Evolutionary conservation across 2,113 vertebrate genomes (phyloP).

Genomic region (Oreochromis niloticus): DNA sequence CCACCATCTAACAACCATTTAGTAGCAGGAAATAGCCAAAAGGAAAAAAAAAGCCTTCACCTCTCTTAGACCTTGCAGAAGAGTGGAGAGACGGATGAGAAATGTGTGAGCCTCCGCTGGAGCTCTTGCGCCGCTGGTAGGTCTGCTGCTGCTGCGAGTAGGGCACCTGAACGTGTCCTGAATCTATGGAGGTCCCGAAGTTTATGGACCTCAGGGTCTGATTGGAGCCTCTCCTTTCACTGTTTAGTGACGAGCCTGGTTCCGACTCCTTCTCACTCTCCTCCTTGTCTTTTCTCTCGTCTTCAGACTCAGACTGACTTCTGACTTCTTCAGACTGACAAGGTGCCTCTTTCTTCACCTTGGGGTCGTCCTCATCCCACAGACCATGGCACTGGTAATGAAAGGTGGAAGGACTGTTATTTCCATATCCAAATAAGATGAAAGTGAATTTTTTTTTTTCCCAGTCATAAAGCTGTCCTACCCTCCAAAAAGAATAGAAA

Average conservation of each 20-base stretch:
- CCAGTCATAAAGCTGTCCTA: neutral
- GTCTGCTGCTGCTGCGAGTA: constrained; percentile 80
- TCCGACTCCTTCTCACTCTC: constrained; percentile 43
- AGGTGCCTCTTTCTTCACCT: constrained; percentile 51
- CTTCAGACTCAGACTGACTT: constrained; percentile 77
- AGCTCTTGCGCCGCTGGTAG: constrained; percentile 81
- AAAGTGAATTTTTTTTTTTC: neutral
- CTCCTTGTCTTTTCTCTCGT: constrained; percentile 60
- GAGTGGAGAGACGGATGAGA: constrained; percentile 82
- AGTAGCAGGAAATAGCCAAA: neutral
- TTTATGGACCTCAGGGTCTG: constrained; percentile 83
- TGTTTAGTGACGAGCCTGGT: constrained; percentile 38
- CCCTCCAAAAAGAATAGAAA: neutral
- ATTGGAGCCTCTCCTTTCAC: constrained; percentile 75
- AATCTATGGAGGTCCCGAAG: constrained; percentile 82
- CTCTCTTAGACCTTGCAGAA: constrained; percentile 85
- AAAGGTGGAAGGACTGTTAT: neutral
- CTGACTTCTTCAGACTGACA: constrained; percentile 79
- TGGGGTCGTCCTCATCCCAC: constrained; percentile 89
- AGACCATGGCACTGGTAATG: constrained; percentile 85
- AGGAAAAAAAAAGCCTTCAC: constrained; percentile 53
- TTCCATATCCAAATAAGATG: neutral
- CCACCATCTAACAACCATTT: neutral
- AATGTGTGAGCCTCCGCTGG: constrained; percentile 77
- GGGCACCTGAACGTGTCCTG: constrained; percentile 81